Base-by-base conservation (phyloP, 1,140 invertebrate genomes). In the Drosophila lini region DNA sequence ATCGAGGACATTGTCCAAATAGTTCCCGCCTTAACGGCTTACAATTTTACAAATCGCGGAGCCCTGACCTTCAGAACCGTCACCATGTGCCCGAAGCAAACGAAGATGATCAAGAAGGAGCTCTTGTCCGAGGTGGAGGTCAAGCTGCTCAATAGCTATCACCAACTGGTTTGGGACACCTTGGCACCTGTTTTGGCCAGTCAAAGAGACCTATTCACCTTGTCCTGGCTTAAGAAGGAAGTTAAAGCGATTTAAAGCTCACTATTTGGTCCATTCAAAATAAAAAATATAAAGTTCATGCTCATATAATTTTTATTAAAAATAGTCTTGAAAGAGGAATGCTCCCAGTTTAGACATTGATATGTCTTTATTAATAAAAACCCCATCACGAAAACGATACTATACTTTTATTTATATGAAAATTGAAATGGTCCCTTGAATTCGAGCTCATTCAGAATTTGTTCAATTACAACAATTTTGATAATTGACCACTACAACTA, bases 71-170 rank as follows among this genome's bases (percentile, higher is more conserved):
- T 99, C 93, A 96, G 97, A 88, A 97, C 97, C 0, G 95, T 99
- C 25, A 99, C 98, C 1, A 93, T 99, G 73, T 97, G 97, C 10
- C 99, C 99, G 1, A 98, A 99, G 84, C 98, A 99, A 93, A 96
- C 94, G 1, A 97, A 96, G 79, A 94, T 99, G 92, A 94, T 99
- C 45, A 94, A 96, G 69, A 93, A 95, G n/a, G 93, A 94, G 13
- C 91, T 99, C 53, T 94, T 99, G 1, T 96, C 95, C 34, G 93
- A 95, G 48, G 92, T 94, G 79, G 98, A 99, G 94, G 96, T 97
- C 45, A 94, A 94, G 28, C 95, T 96, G 93, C 80, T 98, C 36
- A 97, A 98, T 90, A 92, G 93, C 19, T 98, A 98, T 91, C 97
- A 98, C 92, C 90, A 93, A 8, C 92, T 94, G 67, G 96, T 96